Conservation (phyloP, 2,888 invertebrate species). For the Malacosoma neustria region DNA sequence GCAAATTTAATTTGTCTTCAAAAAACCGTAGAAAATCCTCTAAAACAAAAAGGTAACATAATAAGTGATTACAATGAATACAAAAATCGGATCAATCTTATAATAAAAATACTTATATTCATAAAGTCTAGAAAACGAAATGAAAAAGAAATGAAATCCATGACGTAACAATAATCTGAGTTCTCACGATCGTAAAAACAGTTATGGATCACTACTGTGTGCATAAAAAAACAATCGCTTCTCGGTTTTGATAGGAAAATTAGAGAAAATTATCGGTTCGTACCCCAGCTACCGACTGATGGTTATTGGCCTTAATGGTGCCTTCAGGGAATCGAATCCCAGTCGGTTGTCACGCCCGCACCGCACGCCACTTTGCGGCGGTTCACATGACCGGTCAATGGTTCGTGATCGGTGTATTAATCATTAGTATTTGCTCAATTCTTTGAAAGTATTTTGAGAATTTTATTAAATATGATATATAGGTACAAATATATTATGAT, state of each 20-base stretch:
- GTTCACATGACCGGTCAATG: conserved; percentile 41
- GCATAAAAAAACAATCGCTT: conserved; percentile 46
- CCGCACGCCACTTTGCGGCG: conserved; percentile 32
- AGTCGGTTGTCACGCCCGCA: conserved; percentile 54
- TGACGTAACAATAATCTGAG: conserved; percentile 47
- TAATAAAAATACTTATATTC: too few species aligned
- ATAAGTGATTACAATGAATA: too few species aligned
- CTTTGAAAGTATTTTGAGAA: too few species aligned
- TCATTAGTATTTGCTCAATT: conserved; percentile 7
- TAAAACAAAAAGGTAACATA: too few species aligned
- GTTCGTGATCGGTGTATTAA: background rate
- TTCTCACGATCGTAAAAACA: conserved; percentile 60
- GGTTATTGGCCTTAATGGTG: conserved; percentile 68
- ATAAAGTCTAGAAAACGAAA: background rate
- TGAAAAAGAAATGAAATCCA: too few species aligned
- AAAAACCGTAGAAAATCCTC: too few species aligned
- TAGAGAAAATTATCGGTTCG: conserved; percentile 68
- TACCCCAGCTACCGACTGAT: conserved; percentile 61
- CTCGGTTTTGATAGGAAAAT: conserved; percentile 72
- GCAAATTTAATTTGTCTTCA: too few species aligned
- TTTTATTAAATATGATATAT: too few species aligned
- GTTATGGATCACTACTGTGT: conserved; percentile 49
- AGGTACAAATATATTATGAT: too few species aligned
- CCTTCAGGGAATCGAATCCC: conserved; percentile 58
- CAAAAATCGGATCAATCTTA: too few species aligned